These are phyloP conservation scores for Hoplodrina blanda DNA, from an alignment of 2,888 invertebrate species.

Conservation along the genomic window DNA sequence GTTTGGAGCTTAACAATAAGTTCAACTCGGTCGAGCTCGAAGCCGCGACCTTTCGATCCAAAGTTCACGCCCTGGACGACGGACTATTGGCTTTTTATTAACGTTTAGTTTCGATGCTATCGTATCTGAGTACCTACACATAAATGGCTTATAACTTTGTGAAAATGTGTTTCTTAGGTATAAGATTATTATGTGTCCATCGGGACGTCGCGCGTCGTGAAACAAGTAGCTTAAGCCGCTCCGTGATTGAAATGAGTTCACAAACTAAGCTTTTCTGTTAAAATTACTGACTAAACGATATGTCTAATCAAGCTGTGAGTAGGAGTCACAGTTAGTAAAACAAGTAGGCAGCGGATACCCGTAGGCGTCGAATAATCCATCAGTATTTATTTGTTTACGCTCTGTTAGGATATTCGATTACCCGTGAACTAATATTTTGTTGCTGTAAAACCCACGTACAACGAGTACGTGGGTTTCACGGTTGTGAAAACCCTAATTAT, in stretches of 20 bases:
- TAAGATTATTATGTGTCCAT: not conserved
- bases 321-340: conserved; percentile 21
- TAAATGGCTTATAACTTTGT: conserved; percentile 20
- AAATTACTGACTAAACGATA: not conserved
- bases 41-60: conserved; percentile 48
- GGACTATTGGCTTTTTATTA: conserved; percentile 47
- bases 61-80: conserved; percentile 50
- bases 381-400: conserved; percentile 37
- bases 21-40: conserved; percentile 41
- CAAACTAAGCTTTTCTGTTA: not conserved
- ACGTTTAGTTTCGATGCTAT: conserved; percentile 48
- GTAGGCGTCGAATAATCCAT: conserved; percentile 28
- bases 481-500: conserved; percentile 26
- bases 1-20: conserved; percentile 48
- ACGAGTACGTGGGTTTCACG: not conserved
- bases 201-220: not conserved
- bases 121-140: conserved; percentile 15
- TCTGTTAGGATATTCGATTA: conserved; percentile 42
- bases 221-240: not conserved
- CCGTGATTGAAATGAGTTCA: not conserved
- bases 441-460: conserved; percentile 29
- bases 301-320: not conserved
- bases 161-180: conserved; percentile 1
- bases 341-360: conserved; percentile 5
- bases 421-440: conserved; percentile 34